Conservation (phyloP, 2,113 vertebrate species). For the Mesitornis unicolor region DNA sequence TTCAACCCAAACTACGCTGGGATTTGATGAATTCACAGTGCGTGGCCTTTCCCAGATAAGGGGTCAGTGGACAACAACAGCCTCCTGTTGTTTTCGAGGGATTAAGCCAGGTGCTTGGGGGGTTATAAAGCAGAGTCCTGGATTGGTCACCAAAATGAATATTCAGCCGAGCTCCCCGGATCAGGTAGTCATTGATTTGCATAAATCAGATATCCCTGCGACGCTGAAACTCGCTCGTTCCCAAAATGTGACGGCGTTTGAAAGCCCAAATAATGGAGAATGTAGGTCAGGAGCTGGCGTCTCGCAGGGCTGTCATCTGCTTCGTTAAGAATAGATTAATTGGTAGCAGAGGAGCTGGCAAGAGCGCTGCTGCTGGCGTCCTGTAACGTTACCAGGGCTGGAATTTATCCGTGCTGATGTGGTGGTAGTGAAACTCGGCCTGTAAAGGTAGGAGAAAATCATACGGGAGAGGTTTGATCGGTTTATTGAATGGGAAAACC, state of each 20-base stretch:
- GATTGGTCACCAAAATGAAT: not conserved
- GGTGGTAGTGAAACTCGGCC: fast-evolving
- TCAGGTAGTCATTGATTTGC: not conserved
- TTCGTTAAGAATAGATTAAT: slow-evolving; percentile 14
- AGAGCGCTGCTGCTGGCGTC: not conserved
- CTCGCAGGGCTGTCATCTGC: not conserved
- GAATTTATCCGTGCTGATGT: too few species aligned
- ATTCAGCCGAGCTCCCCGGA: not conserved
- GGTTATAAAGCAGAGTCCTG: not conserved
- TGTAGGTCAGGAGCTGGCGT: slow-evolving; percentile 21
- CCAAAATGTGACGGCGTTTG: not conserved
- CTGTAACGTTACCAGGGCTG: fast-evolving
- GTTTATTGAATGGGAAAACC: too few species aligned
- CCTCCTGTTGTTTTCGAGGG: not conserved
- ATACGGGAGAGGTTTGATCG: too few species aligned
- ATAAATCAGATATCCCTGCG: not conserved
- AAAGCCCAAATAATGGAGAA: not conserved
- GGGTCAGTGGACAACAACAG: not conserved
- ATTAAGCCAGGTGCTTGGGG: not conserved
- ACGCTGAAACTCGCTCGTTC: fast-evolving
- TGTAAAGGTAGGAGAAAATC: too few species aligned
- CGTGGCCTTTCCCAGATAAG: not conserved
- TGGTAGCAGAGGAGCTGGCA: not conserved
- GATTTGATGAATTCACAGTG: not conserved
- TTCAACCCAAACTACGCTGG: too few species aligned